Evolutionary conservation across 2,888 invertebrate genomes (phyloP).

Genomic region (Callyntrura sp.): DNA sequence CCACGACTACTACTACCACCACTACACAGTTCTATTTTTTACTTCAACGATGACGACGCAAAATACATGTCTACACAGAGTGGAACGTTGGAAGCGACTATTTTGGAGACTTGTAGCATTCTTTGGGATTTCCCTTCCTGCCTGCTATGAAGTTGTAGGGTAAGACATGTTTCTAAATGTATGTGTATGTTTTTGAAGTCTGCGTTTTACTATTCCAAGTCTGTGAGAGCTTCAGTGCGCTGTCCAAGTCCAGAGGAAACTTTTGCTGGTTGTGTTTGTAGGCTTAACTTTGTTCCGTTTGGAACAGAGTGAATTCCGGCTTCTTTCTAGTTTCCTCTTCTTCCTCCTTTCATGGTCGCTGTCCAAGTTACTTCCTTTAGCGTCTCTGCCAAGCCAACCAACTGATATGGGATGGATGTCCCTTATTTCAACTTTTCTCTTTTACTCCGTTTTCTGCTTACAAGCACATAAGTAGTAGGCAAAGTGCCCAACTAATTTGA

Average conservation of each 20-base stretch:
- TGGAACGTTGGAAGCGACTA: conserved; percentile 7
- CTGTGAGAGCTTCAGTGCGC: no score
- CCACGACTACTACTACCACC: neutral
- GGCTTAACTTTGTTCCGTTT: conserved; percentile 39
- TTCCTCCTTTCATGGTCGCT: no score
- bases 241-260: no score
- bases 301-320: conserved; percentile 13
- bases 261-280: conserved; percentile 4
- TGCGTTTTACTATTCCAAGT: conserved; percentile 45
- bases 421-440: conserved; percentile 8
- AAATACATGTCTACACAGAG: no score
- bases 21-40: no score
- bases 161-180: no score
- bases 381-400: conserved; percentile 6
- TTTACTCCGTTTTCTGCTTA: conserved; percentile 49
- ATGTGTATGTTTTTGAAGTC: neutral
- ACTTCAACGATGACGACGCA: no score
- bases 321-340: neutral
- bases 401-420: conserved; percentile 53
- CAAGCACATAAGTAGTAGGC: conserved; percentile 48
- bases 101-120: conserved; percentile 8
- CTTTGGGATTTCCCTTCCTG: conserved; percentile 45
- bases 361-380: neutral
- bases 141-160: no score
- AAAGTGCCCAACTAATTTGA: conserved; percentile 76